Base-by-base conservation (phyloP, 2,888 invertebrate genomes). In the Steinernema hermaphroditum region DNA sequence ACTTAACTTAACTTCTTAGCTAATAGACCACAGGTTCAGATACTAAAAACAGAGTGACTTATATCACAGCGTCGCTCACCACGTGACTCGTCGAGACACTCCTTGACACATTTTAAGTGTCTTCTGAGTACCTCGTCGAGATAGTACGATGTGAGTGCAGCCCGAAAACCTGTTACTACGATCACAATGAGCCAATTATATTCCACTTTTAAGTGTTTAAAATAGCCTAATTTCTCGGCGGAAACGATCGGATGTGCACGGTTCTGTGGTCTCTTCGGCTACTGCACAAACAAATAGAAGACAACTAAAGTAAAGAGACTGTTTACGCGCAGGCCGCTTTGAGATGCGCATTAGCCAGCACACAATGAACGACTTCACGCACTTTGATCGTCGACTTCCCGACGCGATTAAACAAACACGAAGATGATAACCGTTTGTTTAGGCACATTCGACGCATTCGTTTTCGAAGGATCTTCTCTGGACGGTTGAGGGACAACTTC, bases 401-500 rank as follows among this genome's bases (percentile, higher is more conserved):
- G 6, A 46, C 43, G 43, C 43, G 43, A 46, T 50, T 12, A 22
- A 24, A 50, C 22, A 12, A 50, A 50, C 4, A 54, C 22, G 1
- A 22, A 32, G 16, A 6, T 34, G 16, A 32, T 62, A 27, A 62
- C 34, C 27, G 62, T 62, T 62, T 62, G 62, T 34, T 62, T 34
- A 62, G 62, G 14, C 14, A 2, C 62, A 62, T 29, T 32, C 29
- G 16, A 62, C 62, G 14, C 16, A 62, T 8, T 62, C 62, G 9
- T 62, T 62, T 32, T 62, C 62, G 12, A 62, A 62, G 62, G 16
- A 34, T 14, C 62, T 62, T 34, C 29, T 62, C 16, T 62, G 62
- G 62, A 62, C 62, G 32, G 62, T 62, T 4, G 62, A 62, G 27
- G 62, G 62, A 32, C 62, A 62, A 16, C 29, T 62, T 6, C 62